phyloP scores from a whole-genome alignment of 1,140 invertebrate species.

The Hycleus cichorii region DNA sequence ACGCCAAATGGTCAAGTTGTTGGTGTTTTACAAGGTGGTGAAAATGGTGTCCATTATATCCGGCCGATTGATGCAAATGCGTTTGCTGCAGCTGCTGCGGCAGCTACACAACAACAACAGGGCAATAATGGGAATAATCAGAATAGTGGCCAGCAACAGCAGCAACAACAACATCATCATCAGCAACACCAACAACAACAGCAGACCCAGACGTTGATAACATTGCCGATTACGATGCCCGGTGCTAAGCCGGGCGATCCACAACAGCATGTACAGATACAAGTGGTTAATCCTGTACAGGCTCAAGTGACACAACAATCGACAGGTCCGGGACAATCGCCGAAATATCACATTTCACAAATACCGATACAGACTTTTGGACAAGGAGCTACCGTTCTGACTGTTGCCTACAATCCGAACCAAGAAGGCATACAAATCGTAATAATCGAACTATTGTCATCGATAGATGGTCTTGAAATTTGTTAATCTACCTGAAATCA shows the following conservation, averaged over 20 bases:
- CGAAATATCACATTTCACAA: constrained; percentile 61
- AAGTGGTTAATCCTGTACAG: constrained; percentile 46
- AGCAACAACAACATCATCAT: constrained; percentile 24
- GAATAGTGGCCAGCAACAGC: constrained; percentile 24
- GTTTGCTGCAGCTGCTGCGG: constrained; percentile 40
- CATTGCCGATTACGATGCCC: constrained; percentile 65
- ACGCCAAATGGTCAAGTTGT: constrained; percentile 46
- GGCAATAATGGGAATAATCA: constrained; percentile 31
- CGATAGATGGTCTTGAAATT: too few relatives aligned
- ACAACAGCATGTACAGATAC: constrained; percentile 69
- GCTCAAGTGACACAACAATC: constrained; percentile 29
- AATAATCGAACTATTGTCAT: constrained; percentile 11
- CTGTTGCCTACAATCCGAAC: constrained; percentile 60
- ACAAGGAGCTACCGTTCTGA: constrained; percentile 60
- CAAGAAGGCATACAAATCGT: constrained; percentile 49
- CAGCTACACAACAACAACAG: constrained; percentile 20
- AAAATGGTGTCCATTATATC: constrained; percentile 67
- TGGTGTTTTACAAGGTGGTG: constrained; percentile 44
- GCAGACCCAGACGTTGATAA: constrained; percentile 57
- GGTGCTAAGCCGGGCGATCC: constrained; percentile 65
- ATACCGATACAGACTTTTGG: constrained; percentile 57
- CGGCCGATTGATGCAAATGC: constrained; percentile 58
- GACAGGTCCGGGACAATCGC: constrained; percentile 44
- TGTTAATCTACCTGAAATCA: too few relatives aligned
- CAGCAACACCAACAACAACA: background rate